Conservation (phyloP, 2,113 vertebrate species). For the Tenebrosternarchus preto region DNA sequence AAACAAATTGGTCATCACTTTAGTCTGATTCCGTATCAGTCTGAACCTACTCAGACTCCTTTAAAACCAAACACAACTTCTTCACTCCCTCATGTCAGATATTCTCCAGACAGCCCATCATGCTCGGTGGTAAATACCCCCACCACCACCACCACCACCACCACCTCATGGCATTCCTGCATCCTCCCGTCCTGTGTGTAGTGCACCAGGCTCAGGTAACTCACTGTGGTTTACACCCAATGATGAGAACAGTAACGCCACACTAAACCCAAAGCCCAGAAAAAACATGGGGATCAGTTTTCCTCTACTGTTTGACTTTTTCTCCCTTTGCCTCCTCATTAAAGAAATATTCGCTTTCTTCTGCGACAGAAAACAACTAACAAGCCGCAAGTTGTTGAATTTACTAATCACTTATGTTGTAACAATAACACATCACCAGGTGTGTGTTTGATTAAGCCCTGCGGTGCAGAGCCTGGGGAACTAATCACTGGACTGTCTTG, state of each 20-base stretch:
- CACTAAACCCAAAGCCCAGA: constrained; percentile 41
- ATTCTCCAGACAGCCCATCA: constrained; percentile 53
- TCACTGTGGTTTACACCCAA: constrained; percentile 44
- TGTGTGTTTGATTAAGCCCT: background rate
- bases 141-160: too few species aligned
- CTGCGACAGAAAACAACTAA: background rate
- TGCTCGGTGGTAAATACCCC: constrained; percentile 35
- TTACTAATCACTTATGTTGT: background rate
- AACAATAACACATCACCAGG: background rate
- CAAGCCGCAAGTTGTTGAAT: background rate
- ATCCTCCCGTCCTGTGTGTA: constrained; percentile 38
- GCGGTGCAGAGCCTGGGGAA: background rate
- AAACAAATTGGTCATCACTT: constrained; percentile 8
- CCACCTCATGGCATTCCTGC: constrained; percentile 33
- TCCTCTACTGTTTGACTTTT: constrained; percentile 13
- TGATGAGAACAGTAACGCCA: constrained; percentile 41
- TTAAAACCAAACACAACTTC: constrained; percentile 35
- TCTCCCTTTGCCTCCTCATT: background rate
- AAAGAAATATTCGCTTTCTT: constrained; percentile 20
- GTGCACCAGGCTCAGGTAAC: constrained; percentile 37
- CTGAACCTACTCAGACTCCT: constrained; percentile 34
- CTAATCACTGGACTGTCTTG: background rate
- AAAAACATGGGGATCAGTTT: background rate
- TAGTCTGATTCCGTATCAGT: constrained; percentile 35
- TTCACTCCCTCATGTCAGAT: constrained; percentile 41